phyloP scores from a whole-genome alignment of 2,113 vertebrate species.

The Chascanopsetta lugubris region DNA sequence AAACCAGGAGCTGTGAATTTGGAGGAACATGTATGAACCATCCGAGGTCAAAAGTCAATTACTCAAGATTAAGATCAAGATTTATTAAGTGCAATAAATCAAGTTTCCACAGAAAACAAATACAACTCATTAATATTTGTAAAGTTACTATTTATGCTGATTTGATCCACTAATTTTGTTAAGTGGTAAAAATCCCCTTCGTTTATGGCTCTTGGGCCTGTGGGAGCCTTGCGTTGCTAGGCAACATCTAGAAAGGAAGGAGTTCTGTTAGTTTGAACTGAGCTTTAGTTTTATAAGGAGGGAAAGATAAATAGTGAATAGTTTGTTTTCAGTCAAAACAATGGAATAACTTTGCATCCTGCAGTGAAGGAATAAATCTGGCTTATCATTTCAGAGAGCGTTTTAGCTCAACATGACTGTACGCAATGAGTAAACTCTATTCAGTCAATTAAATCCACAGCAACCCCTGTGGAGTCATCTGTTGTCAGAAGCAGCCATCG shows the following conservation, averaged over 20 bases:
- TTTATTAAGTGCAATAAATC: too few species aligned
- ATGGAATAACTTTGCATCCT: too few species aligned
- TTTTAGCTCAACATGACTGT: neutral
- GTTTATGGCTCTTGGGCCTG: neutral
- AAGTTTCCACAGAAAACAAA: neutral
- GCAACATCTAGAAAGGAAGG: neutral
- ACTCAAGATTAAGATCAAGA: too few species aligned
- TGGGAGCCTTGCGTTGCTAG: constrained; percentile 1
- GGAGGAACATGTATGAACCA: neutral
- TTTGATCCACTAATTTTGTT: neutral
- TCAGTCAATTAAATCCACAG: neutral
- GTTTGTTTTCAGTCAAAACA: too few species aligned
- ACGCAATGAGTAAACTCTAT: neutral
- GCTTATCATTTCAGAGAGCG: too few species aligned
- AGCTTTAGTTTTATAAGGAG: too few species aligned
- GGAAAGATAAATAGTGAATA: too few species aligned
- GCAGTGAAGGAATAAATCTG: too few species aligned
- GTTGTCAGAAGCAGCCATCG: too few species aligned
- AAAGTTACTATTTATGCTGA: neutral
- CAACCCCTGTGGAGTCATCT: neutral
- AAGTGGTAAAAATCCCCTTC: too few species aligned
- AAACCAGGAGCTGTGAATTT: too few species aligned
- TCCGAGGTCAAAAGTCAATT: neutral
- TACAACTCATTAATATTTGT: neutral
- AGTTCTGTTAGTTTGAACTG: too few species aligned